Conservation (phyloP, 2,113 vertebrate species). For the Phycodurus eques region DNA sequence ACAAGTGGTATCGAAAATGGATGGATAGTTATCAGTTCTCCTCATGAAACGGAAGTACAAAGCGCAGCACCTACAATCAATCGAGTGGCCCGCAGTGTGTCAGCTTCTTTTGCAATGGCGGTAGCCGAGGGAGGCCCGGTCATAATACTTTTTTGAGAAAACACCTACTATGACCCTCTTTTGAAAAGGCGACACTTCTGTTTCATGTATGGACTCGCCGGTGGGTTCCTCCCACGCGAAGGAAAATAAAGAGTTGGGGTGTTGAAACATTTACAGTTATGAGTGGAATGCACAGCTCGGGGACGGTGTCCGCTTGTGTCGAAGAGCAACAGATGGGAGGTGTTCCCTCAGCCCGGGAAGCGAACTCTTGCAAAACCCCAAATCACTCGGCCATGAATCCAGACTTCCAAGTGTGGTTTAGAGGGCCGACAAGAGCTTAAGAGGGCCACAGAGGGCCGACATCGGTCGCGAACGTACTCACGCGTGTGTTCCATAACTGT, state of each 20-base stretch:
- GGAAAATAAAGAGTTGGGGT: constrained; percentile 19
- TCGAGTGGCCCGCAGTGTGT: background rate
- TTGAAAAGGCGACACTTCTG: constrained; percentile 1
- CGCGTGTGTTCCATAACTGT: background rate
- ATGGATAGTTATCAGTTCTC: background rate
- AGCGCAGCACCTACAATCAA: background rate
- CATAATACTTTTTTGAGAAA: background rate
- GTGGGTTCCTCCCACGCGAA: constrained; percentile 26
- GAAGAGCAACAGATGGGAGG: constrained; percentile 39
- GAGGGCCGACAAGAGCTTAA: no score
- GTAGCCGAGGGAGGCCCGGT: background rate
- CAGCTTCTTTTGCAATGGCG: background rate
- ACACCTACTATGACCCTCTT: background rate
- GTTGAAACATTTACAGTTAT: constrained; percentile 64
- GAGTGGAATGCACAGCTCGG: constrained; percentile 63
- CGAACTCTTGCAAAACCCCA: constrained; percentile 11
- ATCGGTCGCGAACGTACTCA: background rate
- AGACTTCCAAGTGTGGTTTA: background rate
- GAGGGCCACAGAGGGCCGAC: no score
- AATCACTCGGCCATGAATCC: constrained; percentile 1
- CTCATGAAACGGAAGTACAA: background rate
- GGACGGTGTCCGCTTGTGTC: constrained; percentile 41
- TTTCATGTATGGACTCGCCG: constrained; percentile 58
- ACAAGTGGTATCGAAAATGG: background rate
- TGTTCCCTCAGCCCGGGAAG: constrained; percentile 7